These are phyloP conservation scores for Gallinago paraguaiae DNA, from an alignment of 2,113 vertebrate species.

Conservation along the genomic window DNA sequence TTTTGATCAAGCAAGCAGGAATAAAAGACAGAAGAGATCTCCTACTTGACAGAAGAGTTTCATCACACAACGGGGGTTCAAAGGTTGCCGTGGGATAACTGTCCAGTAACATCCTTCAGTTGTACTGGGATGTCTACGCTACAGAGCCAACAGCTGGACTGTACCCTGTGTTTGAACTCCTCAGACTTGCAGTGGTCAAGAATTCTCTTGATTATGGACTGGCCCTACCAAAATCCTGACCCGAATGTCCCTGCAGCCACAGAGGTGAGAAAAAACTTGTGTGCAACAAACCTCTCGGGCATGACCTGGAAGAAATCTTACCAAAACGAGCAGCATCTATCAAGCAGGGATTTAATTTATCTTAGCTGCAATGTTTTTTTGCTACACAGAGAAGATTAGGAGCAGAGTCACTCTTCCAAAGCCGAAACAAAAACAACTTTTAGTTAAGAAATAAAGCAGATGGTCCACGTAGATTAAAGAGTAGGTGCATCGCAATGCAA, in stretches of 20 bases:
- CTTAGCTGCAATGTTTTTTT: background rate
- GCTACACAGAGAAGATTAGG: conserved; percentile 12
- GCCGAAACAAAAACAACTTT: conserved; percentile 56
- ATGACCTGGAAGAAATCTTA: background rate
- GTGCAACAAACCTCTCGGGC: accelerated
- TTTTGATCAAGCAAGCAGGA: background rate
- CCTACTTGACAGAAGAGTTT: background rate
- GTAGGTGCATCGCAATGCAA: conserved; percentile 28
- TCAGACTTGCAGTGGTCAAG: background rate
- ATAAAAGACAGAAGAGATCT: background rate
- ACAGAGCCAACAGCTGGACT: background rate
- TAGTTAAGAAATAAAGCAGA: conserved; percentile 72
- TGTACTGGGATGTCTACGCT: background rate
- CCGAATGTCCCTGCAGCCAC: background rate
- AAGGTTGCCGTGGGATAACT: background rate
- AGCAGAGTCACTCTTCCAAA: conserved; percentile 32
- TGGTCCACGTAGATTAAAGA: conserved; percentile 67
- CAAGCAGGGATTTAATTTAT: background rate
- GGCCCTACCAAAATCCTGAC: background rate
- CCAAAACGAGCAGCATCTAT: background rate
- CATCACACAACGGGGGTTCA: background rate
- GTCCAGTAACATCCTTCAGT: background rate
- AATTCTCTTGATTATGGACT: background rate
- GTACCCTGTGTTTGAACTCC: background rate
- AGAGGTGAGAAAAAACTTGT: background rate